Base-by-base conservation (phyloP, 2,888 invertebrate genomes). In the Cephus spinipes region DNA sequence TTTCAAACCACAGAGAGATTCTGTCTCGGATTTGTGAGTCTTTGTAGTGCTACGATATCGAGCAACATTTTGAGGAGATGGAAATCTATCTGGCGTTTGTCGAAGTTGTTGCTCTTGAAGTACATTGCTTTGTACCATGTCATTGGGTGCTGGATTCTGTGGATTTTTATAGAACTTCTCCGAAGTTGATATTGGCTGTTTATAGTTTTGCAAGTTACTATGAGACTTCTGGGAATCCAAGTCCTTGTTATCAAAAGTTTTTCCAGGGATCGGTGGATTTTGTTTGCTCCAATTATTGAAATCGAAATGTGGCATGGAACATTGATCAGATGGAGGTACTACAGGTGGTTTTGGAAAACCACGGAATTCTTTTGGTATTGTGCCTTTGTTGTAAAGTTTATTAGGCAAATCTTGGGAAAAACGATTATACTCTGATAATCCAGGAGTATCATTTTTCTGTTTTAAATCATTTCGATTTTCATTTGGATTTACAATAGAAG, bases 1-100 rank as follows among this genome's bases (percentile, higher is more conserved):
- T 75, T 88, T 88, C n/a, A 88, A 77, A 9, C 88, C 88, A 79
- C 88, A 87, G 4, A 88, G 77, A 3, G 87, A 85, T 35, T 85
- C 85, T 1, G 85, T 85, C 32, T 86, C 86, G 11, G 80, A 73
- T 74, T 83, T 83, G 75, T 81, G 75, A 71, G 71, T 2, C 12
- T 71, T 32, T 0, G 71, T 1, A 23, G 32, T 71, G 71, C 31
- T 71, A 31, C 33, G 12, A 33, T 4, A 71, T 15, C 15, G 71
- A 15, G 71, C 71, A n/a, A 71, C 71, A 15, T 71, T 33, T 33
- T 71, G 71, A 4, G 31, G 31, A n/a, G 32, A 32, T 31, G 23
- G 33, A 71, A 15, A 71, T 31, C 31, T 12, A 71, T 71, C 71
- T 31, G 33, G 23, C 23, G 71, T 32, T 33, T 71, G 71, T 33